Conservation (phyloP, 2,113 vertebrate species). For the Leptodactylus fuscus region DNA sequence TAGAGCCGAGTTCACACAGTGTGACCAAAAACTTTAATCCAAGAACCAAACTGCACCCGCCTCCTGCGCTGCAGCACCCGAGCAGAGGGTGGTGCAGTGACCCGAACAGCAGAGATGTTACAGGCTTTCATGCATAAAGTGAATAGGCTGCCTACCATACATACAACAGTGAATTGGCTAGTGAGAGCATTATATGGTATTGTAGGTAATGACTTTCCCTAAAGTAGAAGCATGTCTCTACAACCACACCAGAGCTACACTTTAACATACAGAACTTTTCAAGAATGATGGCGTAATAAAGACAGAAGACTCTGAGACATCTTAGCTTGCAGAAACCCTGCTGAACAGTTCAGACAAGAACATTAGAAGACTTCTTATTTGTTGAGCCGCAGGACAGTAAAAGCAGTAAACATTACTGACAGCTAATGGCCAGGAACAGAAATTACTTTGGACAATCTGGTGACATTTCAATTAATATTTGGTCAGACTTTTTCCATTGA, state of each 20-base stretch:
- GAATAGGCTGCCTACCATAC: too few relatives aligned
- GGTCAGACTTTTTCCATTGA: constrained; percentile 41
- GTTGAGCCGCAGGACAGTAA: constrained; percentile 7
- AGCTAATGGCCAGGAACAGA: constrained; percentile 28
- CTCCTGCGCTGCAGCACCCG: too few relatives aligned
- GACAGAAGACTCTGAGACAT: background rate
- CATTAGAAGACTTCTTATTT: background rate
- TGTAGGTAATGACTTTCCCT: too few relatives aligned
- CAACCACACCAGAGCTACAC: background rate
- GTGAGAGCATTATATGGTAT: too few relatives aligned
- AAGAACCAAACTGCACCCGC: too few relatives aligned
- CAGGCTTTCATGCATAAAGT: too few relatives aligned
- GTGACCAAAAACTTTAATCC: too few relatives aligned
- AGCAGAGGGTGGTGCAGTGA: too few relatives aligned
- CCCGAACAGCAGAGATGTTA: too few relatives aligned
- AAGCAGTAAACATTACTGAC: constrained; percentile 38
- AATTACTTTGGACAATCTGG: constrained; percentile 41
- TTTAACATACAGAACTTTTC: background rate
- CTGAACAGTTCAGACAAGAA: constrained; percentile 9
- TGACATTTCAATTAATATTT: constrained; percentile 41
- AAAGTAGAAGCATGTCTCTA: background rate
- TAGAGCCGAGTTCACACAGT: too few relatives aligned
- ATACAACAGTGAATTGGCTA: too few relatives aligned
- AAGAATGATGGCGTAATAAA: background rate
- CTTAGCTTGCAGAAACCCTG: background rate